Conservation (phyloP, 2,113 vertebrate species). For the Emydocephalus ijimae region DNA sequence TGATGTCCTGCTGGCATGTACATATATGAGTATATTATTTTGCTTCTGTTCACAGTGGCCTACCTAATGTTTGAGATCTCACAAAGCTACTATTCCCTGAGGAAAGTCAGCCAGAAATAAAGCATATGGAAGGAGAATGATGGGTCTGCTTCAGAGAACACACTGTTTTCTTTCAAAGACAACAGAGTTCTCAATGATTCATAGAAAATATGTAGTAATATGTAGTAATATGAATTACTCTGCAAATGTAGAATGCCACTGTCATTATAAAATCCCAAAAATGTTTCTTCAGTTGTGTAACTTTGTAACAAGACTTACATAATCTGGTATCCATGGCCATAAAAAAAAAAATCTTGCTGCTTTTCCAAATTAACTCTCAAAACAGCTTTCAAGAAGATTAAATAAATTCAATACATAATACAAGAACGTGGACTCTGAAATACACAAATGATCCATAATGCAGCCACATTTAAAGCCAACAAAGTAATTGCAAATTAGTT, state of each 20-base stretch:
- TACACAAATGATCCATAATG: neutral
- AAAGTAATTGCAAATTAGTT: neutral
- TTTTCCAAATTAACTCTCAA: neutral
- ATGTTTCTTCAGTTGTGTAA: neutral
- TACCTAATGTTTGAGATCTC: constrained; percentile 54
- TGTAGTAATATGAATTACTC: constrained; percentile 26
- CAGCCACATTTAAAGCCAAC: neutral
- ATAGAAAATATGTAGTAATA: constrained; percentile 15
- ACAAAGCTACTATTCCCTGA: constrained; percentile 52
- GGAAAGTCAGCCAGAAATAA: constrained; percentile 58
- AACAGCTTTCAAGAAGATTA: neutral
- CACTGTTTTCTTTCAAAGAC: constrained; percentile 39
- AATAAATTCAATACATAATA: neutral
- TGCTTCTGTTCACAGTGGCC: neutral
- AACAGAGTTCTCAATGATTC: constrained; percentile 29
- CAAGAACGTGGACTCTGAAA: neutral
- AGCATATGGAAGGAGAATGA: constrained; percentile 50
- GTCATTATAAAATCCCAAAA: constrained; percentile 8
- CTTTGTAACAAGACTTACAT: constrained; percentile 15
- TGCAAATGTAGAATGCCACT: constrained; percentile 4
- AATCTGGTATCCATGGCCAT: neutral
- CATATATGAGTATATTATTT: neutral
- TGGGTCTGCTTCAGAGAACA: constrained; percentile 42
- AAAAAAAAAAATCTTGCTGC: neutral
- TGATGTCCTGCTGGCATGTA: neutral